Conservation (phyloP, 2,113 vertebrate genomes). For the Scomber colias region DNA sequence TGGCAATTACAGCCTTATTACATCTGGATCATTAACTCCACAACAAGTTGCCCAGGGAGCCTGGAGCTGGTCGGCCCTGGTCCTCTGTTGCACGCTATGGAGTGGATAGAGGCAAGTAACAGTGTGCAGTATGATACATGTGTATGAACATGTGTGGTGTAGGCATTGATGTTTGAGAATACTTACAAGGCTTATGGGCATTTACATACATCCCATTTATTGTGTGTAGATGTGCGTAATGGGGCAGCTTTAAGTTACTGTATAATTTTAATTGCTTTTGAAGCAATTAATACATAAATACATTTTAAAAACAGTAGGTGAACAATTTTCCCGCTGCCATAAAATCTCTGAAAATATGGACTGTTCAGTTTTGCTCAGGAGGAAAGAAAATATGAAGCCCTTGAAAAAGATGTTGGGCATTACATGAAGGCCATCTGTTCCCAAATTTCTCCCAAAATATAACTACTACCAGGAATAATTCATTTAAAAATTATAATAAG, state of each 20-base stretch:
- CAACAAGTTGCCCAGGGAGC: conserved; percentile 75
- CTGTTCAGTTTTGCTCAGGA: conserved; percentile 1
- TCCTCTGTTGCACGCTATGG: conserved; percentile 53
- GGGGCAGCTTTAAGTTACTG: neutral
- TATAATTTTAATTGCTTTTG: neutral
- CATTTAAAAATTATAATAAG: conserved; percentile 16
- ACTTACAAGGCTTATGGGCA: neutral
- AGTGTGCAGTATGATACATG: conserved; percentile 21
- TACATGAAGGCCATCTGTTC: conserved; percentile 39
- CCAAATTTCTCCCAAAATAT: conserved; percentile 20
- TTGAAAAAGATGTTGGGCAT: conserved; percentile 41
- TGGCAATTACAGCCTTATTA: conserved; percentile 79
- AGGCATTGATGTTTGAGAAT: conserved; percentile 14
- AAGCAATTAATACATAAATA: conserved; percentile 12
- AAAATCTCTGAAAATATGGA: neutral
- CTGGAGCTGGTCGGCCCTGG: conserved; percentile 48
- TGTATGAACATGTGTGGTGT: conserved; percentile 24
- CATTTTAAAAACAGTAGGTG: neutral
- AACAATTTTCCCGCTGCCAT: neutral
- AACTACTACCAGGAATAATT: conserved; percentile 35
- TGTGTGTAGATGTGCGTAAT: neutral
- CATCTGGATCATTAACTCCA: conserved; percentile 80
- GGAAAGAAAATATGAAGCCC: conserved; percentile 25
- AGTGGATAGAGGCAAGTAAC: conserved; percentile 57
- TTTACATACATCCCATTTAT: conserved; percentile 11